A percentile compares a stretch with the other conserved stretches of the same genome.
phyloP scores from a whole-genome alignment of 2,113 vertebrate genomes.

The Shinisaurus crocodilurus region DNA sequence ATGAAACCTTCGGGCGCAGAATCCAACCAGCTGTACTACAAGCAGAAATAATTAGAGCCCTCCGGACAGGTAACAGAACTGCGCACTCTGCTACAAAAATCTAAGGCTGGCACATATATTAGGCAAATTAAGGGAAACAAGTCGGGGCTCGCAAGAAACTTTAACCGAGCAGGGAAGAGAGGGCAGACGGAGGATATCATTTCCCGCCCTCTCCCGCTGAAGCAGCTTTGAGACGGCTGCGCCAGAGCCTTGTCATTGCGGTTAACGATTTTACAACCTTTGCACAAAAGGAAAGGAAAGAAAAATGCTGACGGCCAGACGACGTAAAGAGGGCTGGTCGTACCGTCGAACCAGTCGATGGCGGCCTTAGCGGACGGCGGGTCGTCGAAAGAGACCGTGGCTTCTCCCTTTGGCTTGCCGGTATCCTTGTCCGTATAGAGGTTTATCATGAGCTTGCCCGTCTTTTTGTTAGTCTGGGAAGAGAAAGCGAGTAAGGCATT shows the following conservation, averaged over 20 bases:
- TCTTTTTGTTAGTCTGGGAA: slow-evolving; percentile 94
- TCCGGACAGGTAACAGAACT: too few relatives aligned
- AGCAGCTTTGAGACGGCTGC: too few relatives aligned
- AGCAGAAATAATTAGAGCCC: neutral
- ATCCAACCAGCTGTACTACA: neutral
- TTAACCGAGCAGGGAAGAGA: too few relatives aligned
- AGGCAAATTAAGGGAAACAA: too few relatives aligned
- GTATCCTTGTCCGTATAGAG: slow-evolving; percentile 96
- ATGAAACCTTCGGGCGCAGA: neutral
- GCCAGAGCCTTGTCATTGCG: neutral
- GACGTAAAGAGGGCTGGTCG: neutral
- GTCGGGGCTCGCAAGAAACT: too few relatives aligned
- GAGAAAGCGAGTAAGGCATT: slow-evolving; percentile 27
- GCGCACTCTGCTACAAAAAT: neutral
- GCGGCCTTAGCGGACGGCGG: slow-evolving; percentile 98
- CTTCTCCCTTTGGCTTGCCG: slow-evolving; percentile 94
- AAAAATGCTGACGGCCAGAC: too few relatives aligned
- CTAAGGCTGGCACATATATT: too few relatives aligned
- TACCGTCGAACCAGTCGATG: slow-evolving; percentile 98
- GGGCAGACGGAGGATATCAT: too few relatives aligned
- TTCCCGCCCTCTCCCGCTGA: too few relatives aligned
- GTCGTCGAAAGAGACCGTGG: slow-evolving; percentile 97
- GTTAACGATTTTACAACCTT: neutral
- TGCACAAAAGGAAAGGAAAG: neutral
- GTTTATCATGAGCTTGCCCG: slow-evolving; percentile 96